Percentiles rank a stretch among this genome's conserved stretches.
These are phyloP conservation scores for Chloroceryle amazona DNA, from an alignment of 2,797 vertebrate species.

Conservation along the genomic window DNA sequence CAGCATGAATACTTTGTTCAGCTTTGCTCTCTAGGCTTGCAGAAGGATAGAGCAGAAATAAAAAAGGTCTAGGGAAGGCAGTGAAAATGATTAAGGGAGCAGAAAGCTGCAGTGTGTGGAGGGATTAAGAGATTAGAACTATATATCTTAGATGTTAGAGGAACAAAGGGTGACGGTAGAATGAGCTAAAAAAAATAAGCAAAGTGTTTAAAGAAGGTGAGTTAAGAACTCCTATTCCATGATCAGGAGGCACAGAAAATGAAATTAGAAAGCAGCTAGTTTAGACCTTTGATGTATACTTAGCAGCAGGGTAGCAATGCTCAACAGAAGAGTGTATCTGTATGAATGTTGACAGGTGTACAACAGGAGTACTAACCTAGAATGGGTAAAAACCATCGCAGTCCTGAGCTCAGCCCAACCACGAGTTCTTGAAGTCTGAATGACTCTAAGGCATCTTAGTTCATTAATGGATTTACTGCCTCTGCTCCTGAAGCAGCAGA, in stretches of 20 bases:
- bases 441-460: background rate
- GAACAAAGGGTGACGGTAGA: background rate
- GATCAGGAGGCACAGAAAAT: background rate
- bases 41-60: background rate
- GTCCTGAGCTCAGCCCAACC: background rate
- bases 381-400: background rate
- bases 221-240: background rate
- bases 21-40: background rate
- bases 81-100: constrained; percentile 29
- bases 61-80: background rate
- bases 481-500: background rate
- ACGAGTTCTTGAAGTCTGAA: background rate
- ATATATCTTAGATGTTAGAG: background rate
- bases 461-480: background rate
- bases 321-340: background rate
- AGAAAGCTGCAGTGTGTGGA: constrained; percentile 4
- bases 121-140: constrained; percentile 50
- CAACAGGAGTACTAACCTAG: background rate
- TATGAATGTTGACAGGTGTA: background rate
- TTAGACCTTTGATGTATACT: background rate
- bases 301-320: background rate
- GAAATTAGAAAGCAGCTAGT: background rate
- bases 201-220: background rate
- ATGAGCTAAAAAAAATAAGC: background rate
- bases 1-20: background rate